phyloP scores from a whole-genome alignment of 2,113 vertebrate species.

The Chloropsis cyanopogon region DNA sequence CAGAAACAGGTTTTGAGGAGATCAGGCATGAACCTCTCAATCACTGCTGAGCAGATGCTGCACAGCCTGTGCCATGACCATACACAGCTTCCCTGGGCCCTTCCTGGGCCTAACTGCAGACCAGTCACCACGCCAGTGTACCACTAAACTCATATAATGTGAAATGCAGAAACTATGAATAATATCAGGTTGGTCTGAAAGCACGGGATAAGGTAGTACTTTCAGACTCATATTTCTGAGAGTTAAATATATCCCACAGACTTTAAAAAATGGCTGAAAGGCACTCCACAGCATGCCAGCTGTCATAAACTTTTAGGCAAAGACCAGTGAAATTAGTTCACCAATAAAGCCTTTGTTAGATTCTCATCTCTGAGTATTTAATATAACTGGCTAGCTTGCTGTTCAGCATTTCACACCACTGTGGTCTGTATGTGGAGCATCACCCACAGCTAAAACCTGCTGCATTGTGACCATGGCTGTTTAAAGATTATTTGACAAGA shows the following conservation, averaged over 20 bases:
- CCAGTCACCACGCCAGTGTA: not conserved
- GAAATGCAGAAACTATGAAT: not conserved
- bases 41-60: not conserved
- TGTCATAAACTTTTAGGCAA: not conserved
- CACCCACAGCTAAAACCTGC: not conserved
- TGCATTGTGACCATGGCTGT: not conserved
- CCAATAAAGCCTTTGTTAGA: not conserved
- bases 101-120: not conserved
- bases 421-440: not conserved
- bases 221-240: not conserved
- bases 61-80: not conserved
- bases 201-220: not conserved
- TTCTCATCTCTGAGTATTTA: not conserved
- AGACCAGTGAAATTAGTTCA: not conserved
- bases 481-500: slow-evolving; percentile 25
- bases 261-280: not conserved
- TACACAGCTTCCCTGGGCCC: not conserved
- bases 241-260: not conserved
- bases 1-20: not conserved
- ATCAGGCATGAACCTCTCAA: not conserved
- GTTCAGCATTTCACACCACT: not conserved
- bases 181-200: not conserved
- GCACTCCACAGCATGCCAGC: not conserved
- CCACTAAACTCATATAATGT: not conserved
- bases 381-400: not conserved